Percentiles rank a stretch among this genome's conserved stretches.
Conservation (phyloP, 1,140 invertebrate genomes). For the Psix sp. region DNA sequence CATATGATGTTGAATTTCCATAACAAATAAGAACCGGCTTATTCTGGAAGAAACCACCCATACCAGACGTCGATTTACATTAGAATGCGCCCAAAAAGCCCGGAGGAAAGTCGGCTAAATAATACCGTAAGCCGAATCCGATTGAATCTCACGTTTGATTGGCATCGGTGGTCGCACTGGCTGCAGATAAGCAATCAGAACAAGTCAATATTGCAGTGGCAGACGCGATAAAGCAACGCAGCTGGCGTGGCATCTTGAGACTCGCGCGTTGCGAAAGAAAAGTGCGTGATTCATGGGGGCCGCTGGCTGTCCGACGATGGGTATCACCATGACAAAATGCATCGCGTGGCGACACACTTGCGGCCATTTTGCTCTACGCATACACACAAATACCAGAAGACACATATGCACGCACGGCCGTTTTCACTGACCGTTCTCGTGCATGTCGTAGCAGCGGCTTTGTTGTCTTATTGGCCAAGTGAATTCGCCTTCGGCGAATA, state of each 20-base stretch:
- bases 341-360: conserved; percentile 37
- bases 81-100: no score
- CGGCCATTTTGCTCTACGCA: conserved; percentile 27
- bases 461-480: neutral
- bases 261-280: conserved; percentile 36
- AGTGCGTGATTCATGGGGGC: conserved; percentile 51
- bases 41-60: no score
- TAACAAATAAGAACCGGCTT: no score
- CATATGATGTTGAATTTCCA: no score
- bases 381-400: conserved; percentile 14
- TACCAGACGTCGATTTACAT: no score
- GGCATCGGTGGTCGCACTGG: conserved; percentile 20
- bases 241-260: conserved; percentile 33
- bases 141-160: conserved; percentile 33
- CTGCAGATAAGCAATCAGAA: conserved; percentile 49
- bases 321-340: conserved; percentile 58
- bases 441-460: neutral
- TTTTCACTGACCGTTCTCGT: neutral
- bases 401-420: neutral
- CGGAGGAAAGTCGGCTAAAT: conserved; percentile 5
- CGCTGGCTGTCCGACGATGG: conserved; percentile 39
- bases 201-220: conserved; percentile 39
- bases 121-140: conserved; percentile 7
- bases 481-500: conserved; percentile 9
- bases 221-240: conserved; percentile 32